Evolutionary conservation across 2,797 vertebrate genomes (phyloP).

Genomic region (Todus mexicanus): DNA sequence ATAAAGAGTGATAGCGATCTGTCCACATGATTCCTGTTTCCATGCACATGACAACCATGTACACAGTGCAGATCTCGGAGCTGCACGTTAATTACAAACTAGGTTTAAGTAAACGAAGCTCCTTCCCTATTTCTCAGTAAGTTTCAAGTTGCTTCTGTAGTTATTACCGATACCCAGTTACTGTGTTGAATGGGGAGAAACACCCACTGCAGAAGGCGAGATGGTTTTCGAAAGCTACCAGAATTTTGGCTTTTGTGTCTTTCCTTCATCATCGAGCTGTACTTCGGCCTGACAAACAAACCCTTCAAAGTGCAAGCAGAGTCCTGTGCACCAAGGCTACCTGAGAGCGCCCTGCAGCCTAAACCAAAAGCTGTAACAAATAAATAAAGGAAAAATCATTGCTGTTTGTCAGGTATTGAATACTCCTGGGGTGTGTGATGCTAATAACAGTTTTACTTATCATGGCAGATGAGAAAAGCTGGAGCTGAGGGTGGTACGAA

Average conservation of each 20-base stretch:
- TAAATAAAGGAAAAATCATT: not conserved
- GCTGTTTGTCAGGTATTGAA: not conserved
- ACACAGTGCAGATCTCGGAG: not conserved
- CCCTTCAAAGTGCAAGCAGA: not conserved
- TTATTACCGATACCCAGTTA: not conserved
- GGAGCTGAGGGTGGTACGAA: not conserved
- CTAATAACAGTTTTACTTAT: not conserved
- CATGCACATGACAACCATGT: too few species aligned
- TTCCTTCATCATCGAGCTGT: not conserved
- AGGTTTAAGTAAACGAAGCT: not conserved
- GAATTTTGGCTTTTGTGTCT: not conserved
- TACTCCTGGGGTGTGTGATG: not conserved
- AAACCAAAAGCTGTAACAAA: not conserved
- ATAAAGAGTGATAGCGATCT: not conserved
- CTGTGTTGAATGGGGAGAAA: not conserved
- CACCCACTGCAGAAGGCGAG: not conserved
- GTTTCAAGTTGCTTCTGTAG: not conserved
- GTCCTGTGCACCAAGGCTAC: rapidly evolving
- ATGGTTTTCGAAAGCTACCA: not conserved
- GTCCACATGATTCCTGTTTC: not conserved
- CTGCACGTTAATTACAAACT: not conserved
- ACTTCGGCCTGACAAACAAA: not conserved
- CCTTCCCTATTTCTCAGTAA: not conserved
- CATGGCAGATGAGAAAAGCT: not conserved
- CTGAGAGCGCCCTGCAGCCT: not conserved